Conservation (phyloP, 2,888 invertebrate genomes). For the Dichetophora obliterata region DNA sequence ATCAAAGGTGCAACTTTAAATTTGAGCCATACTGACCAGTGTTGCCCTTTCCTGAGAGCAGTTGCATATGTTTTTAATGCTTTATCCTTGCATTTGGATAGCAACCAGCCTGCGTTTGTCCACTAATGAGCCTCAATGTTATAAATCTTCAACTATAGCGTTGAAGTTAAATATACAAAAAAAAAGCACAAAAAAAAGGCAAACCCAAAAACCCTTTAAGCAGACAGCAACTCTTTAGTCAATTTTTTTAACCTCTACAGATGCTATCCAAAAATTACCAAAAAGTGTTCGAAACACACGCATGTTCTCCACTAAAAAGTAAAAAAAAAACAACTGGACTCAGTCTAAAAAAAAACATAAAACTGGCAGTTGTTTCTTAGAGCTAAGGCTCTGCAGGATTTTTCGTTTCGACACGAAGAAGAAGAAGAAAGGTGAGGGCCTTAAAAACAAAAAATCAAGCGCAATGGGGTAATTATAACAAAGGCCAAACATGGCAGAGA, state of each 20-base stretch:
- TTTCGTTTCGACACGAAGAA: slow-evolving; percentile 9
- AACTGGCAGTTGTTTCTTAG: slow-evolving; percentile 29
- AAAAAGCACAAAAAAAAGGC: not conserved
- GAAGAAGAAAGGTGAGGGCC: not conserved
- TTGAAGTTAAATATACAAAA: too few relatives aligned
- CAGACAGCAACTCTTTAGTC: slow-evolving; percentile 9
- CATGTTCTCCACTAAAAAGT: slow-evolving; percentile 11
- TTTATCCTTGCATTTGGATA: not conserved
- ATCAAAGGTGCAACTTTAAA: slow-evolving; percentile 34
- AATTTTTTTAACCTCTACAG: slow-evolving; percentile 22
- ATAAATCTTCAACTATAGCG: slow-evolving; percentile 29
- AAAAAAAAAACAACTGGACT: not conserved
- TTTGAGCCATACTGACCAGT: not conserved
- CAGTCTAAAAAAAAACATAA: not conserved
- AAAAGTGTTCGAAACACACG: slow-evolving; percentile 28
- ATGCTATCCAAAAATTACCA: slow-evolving; percentile 37
- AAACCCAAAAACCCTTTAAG: slow-evolving; percentile 15
- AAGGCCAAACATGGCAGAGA: slow-evolving; percentile 32
- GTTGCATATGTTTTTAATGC: slow-evolving; percentile 10
- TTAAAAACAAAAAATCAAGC: slow-evolving; percentile 24
- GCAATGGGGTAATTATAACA: slow-evolving; percentile 34
- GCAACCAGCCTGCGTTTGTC: slow-evolving; percentile 18
- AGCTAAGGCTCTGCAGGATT: slow-evolving; percentile 18
- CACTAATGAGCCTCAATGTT: slow-evolving; percentile 34
- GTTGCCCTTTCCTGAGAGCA: not conserved